Percentiles rank a stretch among this genome's conserved stretches.
Evolutionary conservation across 1,140 invertebrate species (phyloP).

Genomic region (Mizuhopecten yessoensis): DNA sequence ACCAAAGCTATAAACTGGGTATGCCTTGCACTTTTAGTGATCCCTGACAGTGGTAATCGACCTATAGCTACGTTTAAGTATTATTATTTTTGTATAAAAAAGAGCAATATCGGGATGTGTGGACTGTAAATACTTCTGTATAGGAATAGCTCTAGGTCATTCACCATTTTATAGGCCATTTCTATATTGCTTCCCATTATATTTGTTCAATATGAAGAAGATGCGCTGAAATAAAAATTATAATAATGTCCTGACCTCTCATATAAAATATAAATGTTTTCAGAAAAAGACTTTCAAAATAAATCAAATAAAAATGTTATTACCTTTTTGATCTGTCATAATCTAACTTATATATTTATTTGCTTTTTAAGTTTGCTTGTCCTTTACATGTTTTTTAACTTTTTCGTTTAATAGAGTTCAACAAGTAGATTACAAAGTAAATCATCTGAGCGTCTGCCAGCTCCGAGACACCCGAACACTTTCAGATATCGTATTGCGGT

Average conservation of each 20-base stretch:
- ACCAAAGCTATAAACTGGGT: background rate
- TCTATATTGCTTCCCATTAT: background rate
- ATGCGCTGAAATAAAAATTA: constrained; percentile 10
- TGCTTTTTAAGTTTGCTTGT: background rate
- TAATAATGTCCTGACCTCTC: background rate
- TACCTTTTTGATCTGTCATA: background rate
- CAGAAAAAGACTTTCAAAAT: background rate
- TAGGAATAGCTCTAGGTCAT: background rate
- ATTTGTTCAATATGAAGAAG: constrained; percentile 1
- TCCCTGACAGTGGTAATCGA: background rate
- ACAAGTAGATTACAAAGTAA: background rate
- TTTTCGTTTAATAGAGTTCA: background rate
- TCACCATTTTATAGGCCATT: background rate
- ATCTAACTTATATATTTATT: background rate
- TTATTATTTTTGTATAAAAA: background rate
- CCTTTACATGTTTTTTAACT: background rate
- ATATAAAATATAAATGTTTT: background rate
- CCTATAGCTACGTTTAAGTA: background rate
- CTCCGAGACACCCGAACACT: background rate
- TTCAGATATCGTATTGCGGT: constrained; percentile 26
- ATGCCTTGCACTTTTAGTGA: background rate
- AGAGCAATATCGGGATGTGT: background rate
- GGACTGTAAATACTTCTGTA: background rate
- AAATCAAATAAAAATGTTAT: background rate
- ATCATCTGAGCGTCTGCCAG: background rate